Conservation (phyloP, 2,888 invertebrate species). For the Stratiomys singularior region DNA sequence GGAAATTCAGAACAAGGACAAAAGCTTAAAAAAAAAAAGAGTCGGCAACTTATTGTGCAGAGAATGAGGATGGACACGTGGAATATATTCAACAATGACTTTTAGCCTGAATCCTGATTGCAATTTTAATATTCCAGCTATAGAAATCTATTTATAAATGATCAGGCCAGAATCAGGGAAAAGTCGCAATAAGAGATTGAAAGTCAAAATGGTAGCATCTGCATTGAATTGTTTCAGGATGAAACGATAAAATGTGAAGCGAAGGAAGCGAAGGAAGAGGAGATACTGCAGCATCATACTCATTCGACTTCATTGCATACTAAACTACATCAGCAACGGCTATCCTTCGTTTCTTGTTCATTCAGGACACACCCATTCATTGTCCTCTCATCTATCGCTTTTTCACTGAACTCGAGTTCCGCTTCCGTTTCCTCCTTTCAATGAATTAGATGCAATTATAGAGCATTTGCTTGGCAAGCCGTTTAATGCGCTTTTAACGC, state of each 20-base stretch:
- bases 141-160: slow-evolving; percentile 1
- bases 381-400: neutral
- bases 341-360: too few relatives aligned
- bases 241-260: too few relatives aligned
- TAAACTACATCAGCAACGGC: too few relatives aligned
- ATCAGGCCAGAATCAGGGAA: neutral
- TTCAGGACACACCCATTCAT: neutral
- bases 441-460: slow-evolving; percentile 30
- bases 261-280: too few relatives aligned
- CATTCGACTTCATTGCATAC: too few relatives aligned
- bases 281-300: too few relatives aligned
- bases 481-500: slow-evolving; percentile 4
- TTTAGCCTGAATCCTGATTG: neutral
- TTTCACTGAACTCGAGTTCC: slow-evolving; percentile 25
- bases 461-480: slow-evolving; percentile 15
- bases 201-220: too few relatives aligned
- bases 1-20: neutral
- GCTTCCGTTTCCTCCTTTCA: slow-evolving; percentile 24
- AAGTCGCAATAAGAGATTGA: neutral
- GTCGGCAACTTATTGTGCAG: neutral
- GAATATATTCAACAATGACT: slow-evolving; percentile 1
- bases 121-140: slow-evolving; percentile 24
- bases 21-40: neutral
- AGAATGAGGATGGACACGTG: neutral
- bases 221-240: too few relatives aligned